Base-by-base conservation (phyloP, 2,888 invertebrate species). In the Camptogramma bilineatum region DNA sequence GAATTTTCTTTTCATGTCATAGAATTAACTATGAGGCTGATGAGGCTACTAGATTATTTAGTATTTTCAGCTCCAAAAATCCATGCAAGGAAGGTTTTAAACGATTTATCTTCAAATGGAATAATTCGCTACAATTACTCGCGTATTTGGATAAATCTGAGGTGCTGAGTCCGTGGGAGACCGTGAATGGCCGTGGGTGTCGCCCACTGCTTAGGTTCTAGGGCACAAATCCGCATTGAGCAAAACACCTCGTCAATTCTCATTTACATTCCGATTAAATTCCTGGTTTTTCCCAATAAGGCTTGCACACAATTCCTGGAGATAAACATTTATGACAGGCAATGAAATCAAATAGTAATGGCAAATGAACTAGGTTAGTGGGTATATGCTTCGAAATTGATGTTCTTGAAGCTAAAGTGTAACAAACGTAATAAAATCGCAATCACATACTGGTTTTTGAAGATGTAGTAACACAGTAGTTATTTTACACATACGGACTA, bases 221-320 rank as follows among this genome's bases (percentile, higher is more conserved):
- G 66, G 70, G 61, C 61, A 57, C 52, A 71, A 70, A 68, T 72
- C 70, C 72, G 72, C 70, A 70, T 70, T 70, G 63, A 59, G 62
- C 62, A 66, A 61, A 70, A 65, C 71, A 62, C 66, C 65, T 57
- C 61, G 63, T 57, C 28, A 42, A 31, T 34, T 59, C 47, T 56
- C 24, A 66, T 68, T 69, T 63, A 57, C 53, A 68, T 62, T 61
- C 52, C 44, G 52, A 52, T 52, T 48, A 51, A 53, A 66, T 71
- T 65, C 55, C 61, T 54, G 18, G 51, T 68, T 58, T 53, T 28
- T n/a, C 31, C 55, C 52, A 53, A 16, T 16, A 5, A 17, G 31
- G 18, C 4, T 47, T 2, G 19, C 21, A 47, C 3, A 19, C 28
- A 28, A 51, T 31, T 39, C 18, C 34, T 39, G 34, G 2, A 51